Conservation (phyloP, 2,888 invertebrate species). For the Ochlodes sylvanus region DNA sequence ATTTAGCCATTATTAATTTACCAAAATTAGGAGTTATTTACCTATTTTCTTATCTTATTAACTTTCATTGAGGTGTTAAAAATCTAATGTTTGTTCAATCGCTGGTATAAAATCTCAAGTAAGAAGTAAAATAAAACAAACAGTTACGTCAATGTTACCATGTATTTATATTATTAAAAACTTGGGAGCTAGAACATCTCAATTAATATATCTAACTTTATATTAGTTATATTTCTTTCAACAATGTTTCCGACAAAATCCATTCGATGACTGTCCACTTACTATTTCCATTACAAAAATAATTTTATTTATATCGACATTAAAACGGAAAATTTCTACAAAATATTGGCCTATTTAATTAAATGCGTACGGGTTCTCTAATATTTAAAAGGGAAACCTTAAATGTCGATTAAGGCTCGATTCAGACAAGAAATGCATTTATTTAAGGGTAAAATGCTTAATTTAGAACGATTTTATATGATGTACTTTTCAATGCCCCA, state of each 20-base stretch:
- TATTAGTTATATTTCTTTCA: constrained; percentile 54
- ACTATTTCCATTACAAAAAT: constrained; percentile 76
- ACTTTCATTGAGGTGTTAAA: too few relatives aligned
- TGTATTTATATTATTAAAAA: constrained; percentile 77
- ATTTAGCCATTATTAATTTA: too few relatives aligned
- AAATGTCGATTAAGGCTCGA: constrained; percentile 26
- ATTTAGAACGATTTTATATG: too few relatives aligned
- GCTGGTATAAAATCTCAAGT: background rate
- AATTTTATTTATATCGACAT: constrained; percentile 65
- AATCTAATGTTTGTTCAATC: too few relatives aligned
- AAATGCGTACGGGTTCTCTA: constrained; percentile 15
- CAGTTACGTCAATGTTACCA: constrained; percentile 66
- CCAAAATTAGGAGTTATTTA: too few relatives aligned
- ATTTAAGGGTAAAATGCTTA: background rate
- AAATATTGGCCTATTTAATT: constrained; percentile 48
- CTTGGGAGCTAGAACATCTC: constrained; percentile 79
- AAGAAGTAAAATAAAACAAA: constrained; percentile 25
- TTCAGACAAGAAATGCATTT: constrained; percentile 25
- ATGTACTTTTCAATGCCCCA: too few relatives aligned
- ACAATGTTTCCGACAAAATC: constrained; percentile 58
- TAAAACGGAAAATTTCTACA: constrained; percentile 53
- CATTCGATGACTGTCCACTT: constrained; percentile 52
- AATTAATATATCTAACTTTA: constrained; percentile 70
- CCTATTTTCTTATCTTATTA: too few relatives aligned
- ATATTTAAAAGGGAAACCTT: constrained; percentile 16